Base-by-base conservation (phyloP, 2,113 vertebrate genomes). In the Dicerorhinus sumatrensis region DNA sequence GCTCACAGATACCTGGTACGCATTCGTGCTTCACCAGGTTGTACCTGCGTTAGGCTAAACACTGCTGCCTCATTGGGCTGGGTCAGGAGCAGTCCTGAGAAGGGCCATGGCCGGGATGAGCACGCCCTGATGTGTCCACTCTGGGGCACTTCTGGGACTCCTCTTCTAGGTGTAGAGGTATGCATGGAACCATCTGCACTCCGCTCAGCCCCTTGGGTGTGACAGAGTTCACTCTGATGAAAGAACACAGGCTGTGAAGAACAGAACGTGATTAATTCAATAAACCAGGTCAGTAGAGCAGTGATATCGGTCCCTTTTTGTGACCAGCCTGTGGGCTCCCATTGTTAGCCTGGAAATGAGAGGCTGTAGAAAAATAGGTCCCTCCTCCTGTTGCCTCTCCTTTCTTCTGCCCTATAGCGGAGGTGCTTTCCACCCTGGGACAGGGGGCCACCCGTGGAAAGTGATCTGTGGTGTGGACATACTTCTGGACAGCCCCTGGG, bases 361-460 rank as follows among this genome's bases (percentile, higher is more conserved):
- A 33, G 46, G 29, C 31, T 16, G 0, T 16, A 7, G 80, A 21
- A 39, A 1, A 17, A 12, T 6, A 20, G 51, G 25, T 31, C 77
- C 69, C n/a, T 60, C 10, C 36, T 65, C 14, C 8, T 25, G 54
- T 31, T 54, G 51, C 51, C 10, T 42, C 4, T 29, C 60, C 51
- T 29, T 3, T 48, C n/a, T 17, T 54, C 62, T 79, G 42, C 12
- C 72, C 39, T 36, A 1, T 8, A 12, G 75, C 31, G 2, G 10
- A 17, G 2, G 1, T 8, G 1, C 67, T 12, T 0, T 8, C 39
- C 51, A 0, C 13, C 20, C 6, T n/a, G n/a, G 31, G 13, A 21
- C 7, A 0, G 4, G 4, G 39, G 46, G 62, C 42, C 29, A 10
- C 10, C 5, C 17, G 33, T 36, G 54, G 6, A 6, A 48, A 9